These are phyloP conservation scores for Osmerus mordax DNA, from an alignment of 2,113 vertebrate species.

Conservation along the genomic window DNA sequence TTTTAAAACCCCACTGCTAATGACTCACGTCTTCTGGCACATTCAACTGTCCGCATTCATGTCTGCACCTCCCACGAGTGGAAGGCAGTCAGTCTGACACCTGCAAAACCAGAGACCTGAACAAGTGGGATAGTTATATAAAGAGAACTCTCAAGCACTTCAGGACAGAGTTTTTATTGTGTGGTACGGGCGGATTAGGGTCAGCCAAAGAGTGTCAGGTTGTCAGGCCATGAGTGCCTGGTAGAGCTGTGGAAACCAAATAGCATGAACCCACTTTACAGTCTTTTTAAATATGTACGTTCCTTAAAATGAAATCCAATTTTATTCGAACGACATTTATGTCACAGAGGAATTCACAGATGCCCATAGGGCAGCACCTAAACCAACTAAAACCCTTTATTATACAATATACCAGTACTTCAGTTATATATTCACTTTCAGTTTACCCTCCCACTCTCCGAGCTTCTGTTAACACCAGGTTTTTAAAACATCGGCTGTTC, in stretches of 20 bases:
- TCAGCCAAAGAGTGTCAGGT: constrained; percentile 52
- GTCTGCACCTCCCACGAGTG: constrained; percentile 68
- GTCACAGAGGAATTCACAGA: no score
- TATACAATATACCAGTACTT: constrained; percentile 44
- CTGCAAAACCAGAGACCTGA: constrained; percentile 37
- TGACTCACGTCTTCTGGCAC: constrained; percentile 67
- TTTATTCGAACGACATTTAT: no score
- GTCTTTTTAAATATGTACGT: constrained; percentile 46
- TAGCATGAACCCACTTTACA: constrained; percentile 49
- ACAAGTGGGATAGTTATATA: constrained; percentile 69
- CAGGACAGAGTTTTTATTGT: constrained; percentile 5
- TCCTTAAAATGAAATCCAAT: no score
- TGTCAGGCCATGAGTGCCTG: constrained; percentile 45
- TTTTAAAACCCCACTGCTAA: constrained; percentile 65
- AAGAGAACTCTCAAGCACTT: constrained; percentile 56
- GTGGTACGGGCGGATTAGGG: constrained; percentile 47
- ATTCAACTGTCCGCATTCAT: constrained; percentile 69
- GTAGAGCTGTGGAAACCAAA: constrained; percentile 51
- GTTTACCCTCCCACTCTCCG: constrained; percentile 37
- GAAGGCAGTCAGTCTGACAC: constrained; percentile 54
- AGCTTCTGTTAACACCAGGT: constrained; percentile 9
- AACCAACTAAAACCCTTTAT: neutral
- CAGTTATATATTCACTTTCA: constrained; percentile 31
- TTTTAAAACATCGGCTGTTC: constrained; percentile 14
- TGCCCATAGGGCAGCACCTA: no score